A percentile compares a stretch with the other conserved stretches of the same genome.
Evolutionary conservation across 1,140 invertebrate species (phyloP).

Genomic region (Anoplophora glabripennis): DNA sequence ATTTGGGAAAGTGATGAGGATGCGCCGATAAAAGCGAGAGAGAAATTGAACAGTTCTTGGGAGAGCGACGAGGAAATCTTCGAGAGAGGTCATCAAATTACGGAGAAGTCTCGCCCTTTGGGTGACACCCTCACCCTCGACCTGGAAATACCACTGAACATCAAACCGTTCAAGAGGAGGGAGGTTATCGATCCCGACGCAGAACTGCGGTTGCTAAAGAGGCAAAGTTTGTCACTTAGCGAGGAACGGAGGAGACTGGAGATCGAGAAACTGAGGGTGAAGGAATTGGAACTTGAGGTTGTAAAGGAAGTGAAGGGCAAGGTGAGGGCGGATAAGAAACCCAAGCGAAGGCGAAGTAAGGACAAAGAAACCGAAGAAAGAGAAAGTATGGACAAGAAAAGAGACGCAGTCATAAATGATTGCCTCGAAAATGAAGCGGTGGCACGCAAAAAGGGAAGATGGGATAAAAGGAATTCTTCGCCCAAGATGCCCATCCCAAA

Average conservation of each 20-base stretch:
- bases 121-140: not conserved
- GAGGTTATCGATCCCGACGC: conserved; percentile 12
- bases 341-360: conserved; percentile 13
- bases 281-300: conserved; percentile 13
- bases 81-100: not conserved
- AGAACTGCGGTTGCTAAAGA: conserved; percentile 21
- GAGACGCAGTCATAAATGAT: not conserved
- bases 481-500: not conserved
- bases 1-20: conserved; percentile 39
- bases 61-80: conserved; percentile 43
- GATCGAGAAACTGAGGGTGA: conserved; percentile 24
- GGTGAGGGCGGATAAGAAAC: not conserved
- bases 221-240: conserved; percentile 24
- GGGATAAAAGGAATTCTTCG: conserved; percentile 15
- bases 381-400: not conserved
- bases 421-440: not conserved
- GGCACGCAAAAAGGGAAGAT: conserved; percentile 7
- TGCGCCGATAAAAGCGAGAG: not conserved
- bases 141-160: conserved; percentile 44
- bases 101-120: conserved; percentile 10
- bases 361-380: not conserved
- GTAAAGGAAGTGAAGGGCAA: not conserved
- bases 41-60: conserved; percentile 32
- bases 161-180: conserved; percentile 31
- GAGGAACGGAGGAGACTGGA: conserved; percentile 29